These are phyloP conservation scores for Vannuccia rotundouncinata DNA, from an alignment of 2,888 invertebrate genomes.

Conservation along the genomic window DNA sequence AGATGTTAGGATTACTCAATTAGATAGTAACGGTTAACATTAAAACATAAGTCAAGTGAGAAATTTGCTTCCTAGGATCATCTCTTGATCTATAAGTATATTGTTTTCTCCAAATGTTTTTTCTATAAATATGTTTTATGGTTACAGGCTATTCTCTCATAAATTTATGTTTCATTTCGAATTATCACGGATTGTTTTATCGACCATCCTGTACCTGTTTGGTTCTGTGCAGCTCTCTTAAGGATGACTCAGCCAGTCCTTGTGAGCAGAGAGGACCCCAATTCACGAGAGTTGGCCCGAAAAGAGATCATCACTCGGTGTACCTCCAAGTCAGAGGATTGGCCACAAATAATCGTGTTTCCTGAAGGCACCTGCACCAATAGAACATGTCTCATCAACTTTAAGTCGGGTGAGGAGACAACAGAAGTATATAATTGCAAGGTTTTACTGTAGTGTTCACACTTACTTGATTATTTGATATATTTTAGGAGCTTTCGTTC, in stretches of 20 bases:
- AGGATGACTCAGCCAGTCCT: conserved; percentile 90
- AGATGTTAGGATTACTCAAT: too few relatives aligned
- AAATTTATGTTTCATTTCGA: too few relatives aligned
- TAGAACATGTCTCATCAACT: conserved; percentile 68
- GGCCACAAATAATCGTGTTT: conserved; percentile 89
- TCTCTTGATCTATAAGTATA: too few relatives aligned
- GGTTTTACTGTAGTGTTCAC: neutral
- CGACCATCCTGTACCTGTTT: too few relatives aligned
- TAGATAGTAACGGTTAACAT: too few relatives aligned
- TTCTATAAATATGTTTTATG: too few relatives aligned
- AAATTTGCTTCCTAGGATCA: too few relatives aligned
- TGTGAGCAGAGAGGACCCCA: conserved; percentile 83
- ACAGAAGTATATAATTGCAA: neutral
- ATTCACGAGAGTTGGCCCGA: conserved; percentile 81
- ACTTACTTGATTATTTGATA: neutral
- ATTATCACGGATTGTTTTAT: too few relatives aligned
- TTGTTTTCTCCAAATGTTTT: too few relatives aligned
- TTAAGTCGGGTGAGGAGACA: conserved; percentile 50
- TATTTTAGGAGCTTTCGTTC: conserved; percentile 77
- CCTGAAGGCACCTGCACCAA: conserved; percentile 95
- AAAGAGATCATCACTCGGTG: conserved; percentile 78
- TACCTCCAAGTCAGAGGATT: conserved; percentile 71
- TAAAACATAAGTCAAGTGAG: too few relatives aligned
- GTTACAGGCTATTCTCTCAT: too few relatives aligned
- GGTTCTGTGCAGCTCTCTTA: conserved; percentile 66